Percentiles rank a stretch among this genome's conserved stretches.
Evolutionary conservation across 2,113 vertebrate genomes (phyloP).

Genomic region (Clarias gariepinus): DNA sequence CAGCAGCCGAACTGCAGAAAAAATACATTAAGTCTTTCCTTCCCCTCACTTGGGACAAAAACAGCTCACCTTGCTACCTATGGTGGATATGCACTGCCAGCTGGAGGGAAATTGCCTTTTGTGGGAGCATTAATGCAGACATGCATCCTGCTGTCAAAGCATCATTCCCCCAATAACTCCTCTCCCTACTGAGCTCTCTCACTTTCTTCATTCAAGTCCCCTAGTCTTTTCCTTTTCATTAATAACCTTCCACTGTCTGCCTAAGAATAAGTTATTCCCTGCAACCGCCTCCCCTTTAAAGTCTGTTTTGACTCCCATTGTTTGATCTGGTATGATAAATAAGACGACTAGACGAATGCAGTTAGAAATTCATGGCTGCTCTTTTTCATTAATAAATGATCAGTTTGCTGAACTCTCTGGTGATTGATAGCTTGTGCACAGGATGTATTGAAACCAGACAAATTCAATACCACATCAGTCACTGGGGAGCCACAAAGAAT

Average conservation of each 20-base stretch:
- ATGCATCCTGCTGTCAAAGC: slow-evolving; percentile 73
- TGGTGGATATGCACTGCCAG: slow-evolving; percentile 64
- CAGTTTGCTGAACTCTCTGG: slow-evolving; percentile 73
- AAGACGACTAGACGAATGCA: slow-evolving; percentile 77
- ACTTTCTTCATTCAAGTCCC: slow-evolving; percentile 31
- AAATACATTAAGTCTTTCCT: slow-evolving; percentile 65
- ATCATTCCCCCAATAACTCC: slow-evolving; percentile 64
- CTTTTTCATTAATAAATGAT: slow-evolving; percentile 82
- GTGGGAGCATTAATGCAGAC: slow-evolving; percentile 77
- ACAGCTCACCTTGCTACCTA: slow-evolving; percentile 71
- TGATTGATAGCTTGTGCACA: slow-evolving; percentile 79
- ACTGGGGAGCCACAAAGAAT: slow-evolving; percentile 70
- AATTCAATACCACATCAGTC: slow-evolving; percentile 76
- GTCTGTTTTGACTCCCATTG: slow-evolving; percentile 79
- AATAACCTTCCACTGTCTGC: slow-evolving; percentile 71
- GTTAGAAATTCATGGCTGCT: slow-evolving; percentile 77
- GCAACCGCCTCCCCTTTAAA: slow-evolving; percentile 69
- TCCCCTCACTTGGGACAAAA: slow-evolving; percentile 59
- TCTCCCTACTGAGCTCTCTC: slow-evolving; percentile 58
- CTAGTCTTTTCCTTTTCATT: slow-evolving; percentile 63
- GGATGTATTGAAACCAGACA: slow-evolving; percentile 79
- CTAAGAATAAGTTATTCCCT: slow-evolving; percentile 74
- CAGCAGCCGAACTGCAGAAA: slow-evolving; percentile 56
- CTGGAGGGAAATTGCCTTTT: slow-evolving; percentile 74
- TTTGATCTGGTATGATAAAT: slow-evolving; percentile 82